Evolutionary conservation across 2,888 invertebrate genomes (phyloP), one percentile per base, ranked within the genome.

Genomic region (Agrenia bidenticulata): DNA sequence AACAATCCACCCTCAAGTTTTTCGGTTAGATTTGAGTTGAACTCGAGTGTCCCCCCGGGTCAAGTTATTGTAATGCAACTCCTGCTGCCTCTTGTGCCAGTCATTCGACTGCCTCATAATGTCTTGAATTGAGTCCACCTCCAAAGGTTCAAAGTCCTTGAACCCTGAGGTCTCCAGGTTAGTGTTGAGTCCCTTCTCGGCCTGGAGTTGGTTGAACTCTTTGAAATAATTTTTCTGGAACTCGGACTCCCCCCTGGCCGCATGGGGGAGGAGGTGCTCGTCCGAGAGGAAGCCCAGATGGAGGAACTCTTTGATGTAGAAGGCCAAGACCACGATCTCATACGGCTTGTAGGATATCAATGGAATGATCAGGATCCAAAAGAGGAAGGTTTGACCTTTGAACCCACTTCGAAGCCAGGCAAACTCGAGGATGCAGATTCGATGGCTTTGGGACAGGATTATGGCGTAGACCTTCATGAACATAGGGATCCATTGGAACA

Each of bases 241-340:
- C 5, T 45, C 9, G 45, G 45, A 19, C 19, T 45, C 45, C n/a
- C 45, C 45, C 19, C 45, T 5, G 5, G 5, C n/a, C 15, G 15
- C 19, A 4, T 15, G 4, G 4, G 9, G 9, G 4, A 19, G 9
- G 4, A 5, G 9, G 15, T 5, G 5, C 19, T 45, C 45, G 19
- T 45, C 45, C 45, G 5, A 15, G 4, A 45, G 19, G 15, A 45
- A 15, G 19, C 19, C 19, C 45, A 45, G 45, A 11, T 24, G 51
- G 51, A 51, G 51, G n/a, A 55, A 27, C 13, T 58, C 23, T 4
- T 4, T 15, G 26, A 58, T 58, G 58, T 58, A 58, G 26, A 4
- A 26, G 15, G 2, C n/a, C 11, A 39, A 15, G 5, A 58, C 24
- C 1, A 58, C 2, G 2, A 58, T 24, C n/a, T 45, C 41, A 17